Base-by-base conservation (phyloP, 2,797 vertebrate genomes). In the Sebastes diaconus region DNA sequence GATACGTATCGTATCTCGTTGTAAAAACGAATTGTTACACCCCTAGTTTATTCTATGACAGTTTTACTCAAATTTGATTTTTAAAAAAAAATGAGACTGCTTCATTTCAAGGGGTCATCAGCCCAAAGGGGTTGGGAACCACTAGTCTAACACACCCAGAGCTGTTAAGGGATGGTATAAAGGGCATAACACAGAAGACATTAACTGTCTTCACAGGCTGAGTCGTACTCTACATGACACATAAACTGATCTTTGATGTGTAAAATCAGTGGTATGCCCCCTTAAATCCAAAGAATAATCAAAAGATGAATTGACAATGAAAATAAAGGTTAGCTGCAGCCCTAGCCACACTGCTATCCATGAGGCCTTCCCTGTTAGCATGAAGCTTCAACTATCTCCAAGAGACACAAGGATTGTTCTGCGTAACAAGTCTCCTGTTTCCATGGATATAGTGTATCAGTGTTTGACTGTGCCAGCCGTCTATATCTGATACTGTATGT, bases 381-480 rank as follows among this genome's bases (percentile, higher is more conserved):
- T 22, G 10, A 57, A 14, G 24, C 30, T 13, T 30, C 22, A 20
- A 20, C 54, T 18, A 6, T 46, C 64, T 59, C 54, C 20, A 5
- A 50, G 16, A 68, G 55, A 61, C 39, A 20, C 8, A 42, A 1
- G 2, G 36, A 76, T 25, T 27, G 18, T 50, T 68, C 54, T 52
- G 22, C 14, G 52, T 4, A 24, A 42, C 5, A 25, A 18, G 25
- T 1, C 59, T 66, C 22, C 42, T 57, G 34, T 75, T 59, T 22
- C 50, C 67, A 60, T 75, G 54, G 78, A 36, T 36, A 52, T 24
- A 54, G 36, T 30, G 18, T 22, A 10, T 36, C 36, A 65, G 68
- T 81, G 65, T 67, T 29, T 10, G 52, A 22, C 32, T 32, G 68
- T 79, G 52, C 64, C 70, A 73, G 76, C 13, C 25, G 4, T 64